Evolutionary conservation across 1,140 invertebrate genomes (phyloP).

Genomic region (Leucophenga varia): DNA sequence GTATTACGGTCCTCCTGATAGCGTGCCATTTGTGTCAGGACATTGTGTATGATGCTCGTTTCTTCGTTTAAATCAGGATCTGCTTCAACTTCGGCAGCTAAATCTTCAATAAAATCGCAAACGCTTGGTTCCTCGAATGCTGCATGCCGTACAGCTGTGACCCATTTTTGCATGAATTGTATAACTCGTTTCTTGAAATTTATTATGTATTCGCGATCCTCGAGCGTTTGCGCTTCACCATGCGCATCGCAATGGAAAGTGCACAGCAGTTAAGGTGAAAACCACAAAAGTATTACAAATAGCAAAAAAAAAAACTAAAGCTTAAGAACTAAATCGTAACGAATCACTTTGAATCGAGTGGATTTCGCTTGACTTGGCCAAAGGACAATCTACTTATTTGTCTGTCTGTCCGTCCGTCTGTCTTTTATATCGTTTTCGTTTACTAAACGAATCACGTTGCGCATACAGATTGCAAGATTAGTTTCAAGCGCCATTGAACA

Average conservation of each 20-base stretch:
- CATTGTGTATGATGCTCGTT: slow-evolving; percentile 67
- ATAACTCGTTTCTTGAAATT: slow-evolving; percentile 76
- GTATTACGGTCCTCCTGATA: slow-evolving; percentile 62
- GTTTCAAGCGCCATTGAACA: slow-evolving; percentile 42
- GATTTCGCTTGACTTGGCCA: not conserved
- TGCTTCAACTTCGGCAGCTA: slow-evolving; percentile 69
- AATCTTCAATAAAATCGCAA: slow-evolving; percentile 73
- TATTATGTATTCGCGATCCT: slow-evolving; percentile 73
- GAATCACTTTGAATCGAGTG: slow-evolving; percentile 12
- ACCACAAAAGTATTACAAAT: slow-evolving; percentile 23
- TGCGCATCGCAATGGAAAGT: slow-evolving; percentile 54
- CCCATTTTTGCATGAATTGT: slow-evolving; percentile 79
- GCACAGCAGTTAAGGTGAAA: slow-evolving; percentile 58
- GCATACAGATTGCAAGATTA: slow-evolving; percentile 50
- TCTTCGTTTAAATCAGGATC: slow-evolving; percentile 68
- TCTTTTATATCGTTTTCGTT: slow-evolving; percentile 1
- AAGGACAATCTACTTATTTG: not conserved
- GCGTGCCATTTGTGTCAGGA: slow-evolving; percentile 63
- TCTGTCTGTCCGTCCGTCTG: not conserved
- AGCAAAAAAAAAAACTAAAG: slow-evolving; percentile 8
- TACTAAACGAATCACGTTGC: slow-evolving; percentile 47
- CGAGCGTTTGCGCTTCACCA: slow-evolving; percentile 47
- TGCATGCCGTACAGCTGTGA: slow-evolving; percentile 68
- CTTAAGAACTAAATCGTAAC: not conserved
- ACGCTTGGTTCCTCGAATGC: slow-evolving; percentile 75